Conservation (phyloP, 2,113 vertebrate species). For the Serilophus lunatus region DNA sequence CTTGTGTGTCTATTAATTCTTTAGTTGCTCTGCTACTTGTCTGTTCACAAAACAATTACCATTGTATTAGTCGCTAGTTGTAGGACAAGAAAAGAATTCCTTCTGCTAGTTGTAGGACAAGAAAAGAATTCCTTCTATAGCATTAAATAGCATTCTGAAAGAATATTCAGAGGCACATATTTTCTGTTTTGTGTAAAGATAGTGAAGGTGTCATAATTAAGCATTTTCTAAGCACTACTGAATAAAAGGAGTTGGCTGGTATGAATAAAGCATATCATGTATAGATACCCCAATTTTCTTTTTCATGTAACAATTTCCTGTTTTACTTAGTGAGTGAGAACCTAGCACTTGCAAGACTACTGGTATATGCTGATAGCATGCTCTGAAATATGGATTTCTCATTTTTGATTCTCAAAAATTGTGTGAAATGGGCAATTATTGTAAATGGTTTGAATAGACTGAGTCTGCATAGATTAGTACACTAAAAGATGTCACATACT, state of each 20-base stretch:
- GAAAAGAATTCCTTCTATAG: slow-evolving; percentile 39
- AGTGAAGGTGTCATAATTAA: slow-evolving; percentile 18
- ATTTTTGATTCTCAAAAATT: slow-evolving; percentile 17
- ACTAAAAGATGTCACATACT: not conserved
- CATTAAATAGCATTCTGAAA: slow-evolving; percentile 46
- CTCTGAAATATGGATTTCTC: not conserved
- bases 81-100: slow-evolving; percentile 8
- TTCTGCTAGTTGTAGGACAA: not conserved
- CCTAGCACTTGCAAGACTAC: not conserved
- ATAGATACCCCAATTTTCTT: not conserved
- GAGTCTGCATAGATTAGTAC: not conserved
- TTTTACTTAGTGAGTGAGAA: not conserved
- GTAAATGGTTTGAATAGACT: not conserved
- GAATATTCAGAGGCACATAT: slow-evolving; percentile 7
- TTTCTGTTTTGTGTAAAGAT: slow-evolving; percentile 40
- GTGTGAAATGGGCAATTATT: not conserved
- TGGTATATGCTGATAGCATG: not conserved
- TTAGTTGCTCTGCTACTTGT: slow-evolving; percentile 25
- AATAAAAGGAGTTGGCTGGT: not conserved
- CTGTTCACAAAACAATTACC: slow-evolving; percentile 47
- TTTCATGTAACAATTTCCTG: not conserved
- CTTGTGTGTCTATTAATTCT: not conserved
- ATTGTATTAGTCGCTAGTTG: slow-evolving; percentile 41
- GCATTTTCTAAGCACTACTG: not conserved
- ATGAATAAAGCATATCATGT: not conserved